Conservation (phyloP, 2,113 vertebrate genomes). For the Crotalus viridis region DNA sequence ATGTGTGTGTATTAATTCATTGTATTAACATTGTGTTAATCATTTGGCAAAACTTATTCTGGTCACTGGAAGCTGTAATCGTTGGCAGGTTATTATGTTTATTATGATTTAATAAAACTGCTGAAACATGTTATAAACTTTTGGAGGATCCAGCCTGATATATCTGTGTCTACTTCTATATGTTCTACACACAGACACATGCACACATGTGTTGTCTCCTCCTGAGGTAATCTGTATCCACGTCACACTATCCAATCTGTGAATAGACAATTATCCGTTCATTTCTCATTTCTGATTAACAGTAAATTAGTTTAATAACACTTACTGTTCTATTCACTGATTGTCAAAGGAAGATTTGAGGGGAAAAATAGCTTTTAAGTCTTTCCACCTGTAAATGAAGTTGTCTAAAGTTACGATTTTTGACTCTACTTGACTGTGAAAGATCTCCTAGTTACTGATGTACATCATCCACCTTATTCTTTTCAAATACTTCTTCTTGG, state of each 20-base stretch:
- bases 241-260: constrained; percentile 58
- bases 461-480: background rate
- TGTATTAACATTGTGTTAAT: background rate
- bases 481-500: background rate
- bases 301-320: constrained; percentile 71
- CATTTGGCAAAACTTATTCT: background rate
- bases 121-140: background rate
- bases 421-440: constrained; percentile 51
- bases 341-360: constrained; percentile 69
- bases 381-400: constrained; percentile 65
- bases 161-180: background rate
- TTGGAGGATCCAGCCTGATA: constrained; percentile 27
- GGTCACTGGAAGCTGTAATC: background rate
- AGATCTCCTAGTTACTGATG: constrained; percentile 35
- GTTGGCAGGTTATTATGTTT: background rate
- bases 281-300: constrained; percentile 70
- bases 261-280: constrained; percentile 68
- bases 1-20: background rate
- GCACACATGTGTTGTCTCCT: background rate
- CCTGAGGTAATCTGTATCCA: constrained; percentile 56
- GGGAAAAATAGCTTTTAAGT: constrained; percentile 67
- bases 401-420: constrained; percentile 63
- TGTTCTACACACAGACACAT: background rate
- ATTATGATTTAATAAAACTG: background rate
- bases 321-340: constrained; percentile 69